Conservation (phyloP, 2,797 vertebrate genomes). For the Macropodus opercularis region DNA sequence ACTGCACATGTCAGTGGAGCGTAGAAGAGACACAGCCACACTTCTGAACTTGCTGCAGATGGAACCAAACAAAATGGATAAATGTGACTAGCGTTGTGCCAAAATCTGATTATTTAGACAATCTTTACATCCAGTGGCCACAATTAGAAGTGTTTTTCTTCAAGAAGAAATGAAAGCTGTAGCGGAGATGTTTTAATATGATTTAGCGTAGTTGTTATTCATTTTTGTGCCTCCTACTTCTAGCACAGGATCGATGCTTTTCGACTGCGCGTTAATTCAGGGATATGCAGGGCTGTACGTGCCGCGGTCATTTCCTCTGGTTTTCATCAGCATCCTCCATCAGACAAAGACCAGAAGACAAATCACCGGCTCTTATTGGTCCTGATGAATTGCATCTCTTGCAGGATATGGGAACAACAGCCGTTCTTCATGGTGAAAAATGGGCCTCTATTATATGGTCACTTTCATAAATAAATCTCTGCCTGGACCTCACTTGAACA, state of each 20-base stretch:
- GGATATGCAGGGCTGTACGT: conserved; percentile 54
- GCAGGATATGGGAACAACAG: conserved; percentile 71
- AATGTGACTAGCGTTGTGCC: conserved; percentile 26
- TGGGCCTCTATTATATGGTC: conserved; percentile 58
- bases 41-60: conserved; percentile 31
- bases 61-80: conserved; percentile 35
- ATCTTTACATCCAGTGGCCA: conserved; percentile 21
- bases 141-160: conserved; percentile 12
- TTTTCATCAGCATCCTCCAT: conserved; percentile 77
- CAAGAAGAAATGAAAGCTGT: conserved; percentile 14
- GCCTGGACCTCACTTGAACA: conserved; percentile 54
- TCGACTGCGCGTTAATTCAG: conserved; percentile 54
- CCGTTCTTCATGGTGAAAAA: conserved; percentile 74
- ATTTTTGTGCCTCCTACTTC: conserved; percentile 40
- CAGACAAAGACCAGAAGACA: conserved; percentile 77
- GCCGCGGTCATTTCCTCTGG: conserved; percentile 64
- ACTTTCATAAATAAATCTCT: conserved; percentile 75
- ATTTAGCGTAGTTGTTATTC: conserved; percentile 33
- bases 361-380: conserved; percentile 73
- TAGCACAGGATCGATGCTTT: conserved; percentile 54
- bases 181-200: conserved; percentile 21
- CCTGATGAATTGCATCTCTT: conserved; percentile 69
- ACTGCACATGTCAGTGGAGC: conserved; percentile 59
- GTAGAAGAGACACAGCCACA: conserved; percentile 50
- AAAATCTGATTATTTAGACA: conserved; percentile 33